Evolutionary conservation across 1,140 invertebrate species (phyloP).

Genomic region (Rhynchophorus ferrugineus): DNA sequence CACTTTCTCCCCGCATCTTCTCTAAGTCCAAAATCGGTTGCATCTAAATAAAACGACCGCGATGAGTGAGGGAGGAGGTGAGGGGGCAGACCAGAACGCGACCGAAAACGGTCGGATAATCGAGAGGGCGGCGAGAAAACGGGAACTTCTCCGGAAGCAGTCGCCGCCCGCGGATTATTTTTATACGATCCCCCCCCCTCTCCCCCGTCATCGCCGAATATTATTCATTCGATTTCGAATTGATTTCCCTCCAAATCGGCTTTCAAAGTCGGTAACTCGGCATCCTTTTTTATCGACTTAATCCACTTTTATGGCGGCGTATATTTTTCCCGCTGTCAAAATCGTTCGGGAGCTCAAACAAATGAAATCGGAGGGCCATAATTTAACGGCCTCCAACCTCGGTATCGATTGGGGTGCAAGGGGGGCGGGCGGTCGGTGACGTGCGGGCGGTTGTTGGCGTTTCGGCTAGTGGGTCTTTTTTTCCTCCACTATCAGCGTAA

Average conservation of each 20-base stretch:
- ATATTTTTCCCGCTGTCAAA: conserved; percentile 20
- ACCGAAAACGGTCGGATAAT: too few species aligned
- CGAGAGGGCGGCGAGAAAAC: not conserved
- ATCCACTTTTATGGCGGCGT: conserved; percentile 21
- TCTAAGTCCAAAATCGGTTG: not conserved
- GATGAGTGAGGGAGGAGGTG: too few species aligned
- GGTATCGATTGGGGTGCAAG: too few species aligned
- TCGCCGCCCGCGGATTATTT: conserved; percentile 9
- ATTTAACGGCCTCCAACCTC: conserved; percentile 9
- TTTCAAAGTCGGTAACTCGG: conserved; percentile 16
- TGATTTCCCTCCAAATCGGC: conserved; percentile 19
- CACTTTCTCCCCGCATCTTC: not conserved
- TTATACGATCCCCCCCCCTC: too few species aligned
- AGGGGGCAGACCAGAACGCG: not conserved
- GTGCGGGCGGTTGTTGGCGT: too few species aligned
- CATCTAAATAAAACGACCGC: not conserved
- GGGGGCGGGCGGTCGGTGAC: too few species aligned
- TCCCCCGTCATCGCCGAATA: too few species aligned
- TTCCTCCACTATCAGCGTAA: too few species aligned
- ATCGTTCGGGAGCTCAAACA: conserved; percentile 9
- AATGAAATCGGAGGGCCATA: conserved; percentile 15
- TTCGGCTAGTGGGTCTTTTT: too few species aligned
- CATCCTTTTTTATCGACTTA: conserved; percentile 23
- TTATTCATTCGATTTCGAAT: conserved; percentile 22
- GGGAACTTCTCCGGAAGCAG: too few species aligned